Percentiles rank a stretch among this genome's conserved stretches.
These are phyloP conservation scores for Bettongia penicillata DNA, from an alignment of 2,113 vertebrate species.

Conservation along the genomic window DNA sequence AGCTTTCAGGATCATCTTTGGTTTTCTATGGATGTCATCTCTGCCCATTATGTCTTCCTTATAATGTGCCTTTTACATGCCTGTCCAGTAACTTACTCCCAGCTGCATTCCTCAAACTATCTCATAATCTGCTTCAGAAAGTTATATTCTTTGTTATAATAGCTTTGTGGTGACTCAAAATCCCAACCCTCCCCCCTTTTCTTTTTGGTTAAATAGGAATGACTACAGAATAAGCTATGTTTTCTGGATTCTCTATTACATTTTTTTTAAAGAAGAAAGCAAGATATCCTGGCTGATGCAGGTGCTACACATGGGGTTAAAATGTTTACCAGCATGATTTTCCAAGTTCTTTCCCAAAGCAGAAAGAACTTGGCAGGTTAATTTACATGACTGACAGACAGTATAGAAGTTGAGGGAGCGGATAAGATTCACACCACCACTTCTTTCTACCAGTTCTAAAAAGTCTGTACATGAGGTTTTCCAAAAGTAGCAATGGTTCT, in stretches of 20 bases:
- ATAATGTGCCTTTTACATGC: neutral
- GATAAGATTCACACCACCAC: neutral
- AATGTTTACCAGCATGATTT: slow-evolving; percentile 33
- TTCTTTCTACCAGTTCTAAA: neutral
- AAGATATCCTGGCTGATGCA: neutral
- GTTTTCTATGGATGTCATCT: neutral
- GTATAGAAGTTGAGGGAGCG: neutral
- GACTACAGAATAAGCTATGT: slow-evolving; percentile 51
- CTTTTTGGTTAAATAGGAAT: slow-evolving; percentile 67
- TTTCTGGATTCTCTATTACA: slow-evolving; percentile 66
- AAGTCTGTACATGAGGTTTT: neutral
- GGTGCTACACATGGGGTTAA: neutral
- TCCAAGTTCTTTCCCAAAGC: neutral
- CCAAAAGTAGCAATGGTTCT: neutral
- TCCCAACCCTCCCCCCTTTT: slow-evolving; percentile 36
- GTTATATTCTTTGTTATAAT: slow-evolving; percentile 66
- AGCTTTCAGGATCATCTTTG: neutral
- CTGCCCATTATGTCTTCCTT: slow-evolving; percentile 4
- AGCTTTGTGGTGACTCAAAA: slow-evolving; percentile 60
- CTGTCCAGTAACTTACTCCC: slow-evolving; percentile 23
- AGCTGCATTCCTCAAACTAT: slow-evolving; percentile 55
- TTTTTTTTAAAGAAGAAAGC: neutral
- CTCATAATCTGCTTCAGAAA: slow-evolving; percentile 56
- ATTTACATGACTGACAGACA: neutral
- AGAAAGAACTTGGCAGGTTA: neutral